Conservation (phyloP, 2,113 vertebrate genomes). For the Gambusia holbrooki region DNA sequence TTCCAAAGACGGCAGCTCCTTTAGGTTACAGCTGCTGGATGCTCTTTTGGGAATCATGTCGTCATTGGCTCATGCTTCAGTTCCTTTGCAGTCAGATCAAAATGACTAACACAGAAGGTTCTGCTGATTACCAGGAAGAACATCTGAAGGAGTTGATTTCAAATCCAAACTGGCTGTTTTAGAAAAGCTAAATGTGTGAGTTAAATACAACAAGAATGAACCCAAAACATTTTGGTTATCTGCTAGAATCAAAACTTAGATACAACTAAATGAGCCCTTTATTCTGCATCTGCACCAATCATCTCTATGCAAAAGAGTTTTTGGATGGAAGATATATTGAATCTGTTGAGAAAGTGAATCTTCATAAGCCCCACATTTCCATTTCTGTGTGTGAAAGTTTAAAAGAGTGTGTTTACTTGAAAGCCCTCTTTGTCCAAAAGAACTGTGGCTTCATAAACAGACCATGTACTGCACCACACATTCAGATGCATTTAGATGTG, state of each 20-base stretch:
- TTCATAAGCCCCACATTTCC: too few species aligned
- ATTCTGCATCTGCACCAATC: background rate
- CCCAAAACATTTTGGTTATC: too few species aligned
- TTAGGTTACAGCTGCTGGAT: constrained; percentile 53
- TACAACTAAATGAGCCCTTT: too few species aligned
- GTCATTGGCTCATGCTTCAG: constrained; percentile 33
- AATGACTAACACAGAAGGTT: background rate
- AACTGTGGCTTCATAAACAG: background rate
- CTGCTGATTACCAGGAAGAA: background rate
- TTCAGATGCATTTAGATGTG: background rate
- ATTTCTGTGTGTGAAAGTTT: too few species aligned
- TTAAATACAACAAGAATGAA: background rate
- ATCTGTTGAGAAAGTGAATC: too few species aligned
- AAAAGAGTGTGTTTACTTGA: too few species aligned
- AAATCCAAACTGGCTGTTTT: background rate
- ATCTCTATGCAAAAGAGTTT: background rate
- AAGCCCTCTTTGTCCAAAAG: background rate
- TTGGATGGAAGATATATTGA: too few species aligned
- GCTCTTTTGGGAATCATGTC: constrained; percentile 52
- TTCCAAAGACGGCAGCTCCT: constrained; percentile 68
- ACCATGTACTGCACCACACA: background rate
- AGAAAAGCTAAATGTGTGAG: background rate
- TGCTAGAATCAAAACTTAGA: too few species aligned
- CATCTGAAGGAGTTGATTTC: background rate
- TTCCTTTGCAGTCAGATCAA: constrained; percentile 30